These are phyloP conservation scores for Molossus molossus DNA, from an alignment of 2,797 vertebrate species.

Conservation along the genomic window DNA sequence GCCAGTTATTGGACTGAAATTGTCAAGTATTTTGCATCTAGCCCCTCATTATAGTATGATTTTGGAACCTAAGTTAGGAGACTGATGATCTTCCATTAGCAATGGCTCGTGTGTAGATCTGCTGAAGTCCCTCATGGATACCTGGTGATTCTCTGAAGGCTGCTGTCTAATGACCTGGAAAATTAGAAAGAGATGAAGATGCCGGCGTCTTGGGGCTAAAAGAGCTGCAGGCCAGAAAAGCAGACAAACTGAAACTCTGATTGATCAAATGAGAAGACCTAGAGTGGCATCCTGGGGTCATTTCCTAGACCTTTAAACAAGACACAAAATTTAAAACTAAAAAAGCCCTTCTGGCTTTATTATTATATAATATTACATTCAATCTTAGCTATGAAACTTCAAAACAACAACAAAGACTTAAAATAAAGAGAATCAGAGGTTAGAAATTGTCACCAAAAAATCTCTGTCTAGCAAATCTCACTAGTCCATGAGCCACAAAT, in stretches of 20 bases:
- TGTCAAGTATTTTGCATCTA: background rate
- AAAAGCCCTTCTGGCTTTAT: background rate
- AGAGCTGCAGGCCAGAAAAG: slow-evolving; percentile 15
- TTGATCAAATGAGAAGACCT: background rate
- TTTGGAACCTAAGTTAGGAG: slow-evolving; percentile 40
- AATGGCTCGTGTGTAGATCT: background rate
- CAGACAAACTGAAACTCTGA: background rate
- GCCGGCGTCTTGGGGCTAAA: background rate
- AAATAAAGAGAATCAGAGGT: slow-evolving; percentile 77
- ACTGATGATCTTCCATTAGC: slow-evolving; percentile 3
- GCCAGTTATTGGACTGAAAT: background rate
- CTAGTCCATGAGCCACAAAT: slow-evolving; percentile 41
- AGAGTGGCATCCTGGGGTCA: background rate
- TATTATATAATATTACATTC: slow-evolving; percentile 23
- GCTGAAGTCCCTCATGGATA: background rate
- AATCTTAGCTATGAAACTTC: slow-evolving; percentile 58
- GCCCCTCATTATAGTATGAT: background rate
- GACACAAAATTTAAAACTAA: slow-evolving; percentile 32
- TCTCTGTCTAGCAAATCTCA: slow-evolving; percentile 74
- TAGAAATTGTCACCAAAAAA: slow-evolving; percentile 67
- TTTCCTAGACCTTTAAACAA: slow-evolving; percentile 49
- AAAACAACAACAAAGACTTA: slow-evolving; percentile 69
- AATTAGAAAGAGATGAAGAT: slow-evolving; percentile 72
- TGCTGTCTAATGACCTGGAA: slow-evolving; percentile 76
- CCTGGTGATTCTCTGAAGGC: slow-evolving; percentile 55